Base-by-base conservation (phyloP, 2,113 vertebrate species). In the Pithys albifrons region DNA sequence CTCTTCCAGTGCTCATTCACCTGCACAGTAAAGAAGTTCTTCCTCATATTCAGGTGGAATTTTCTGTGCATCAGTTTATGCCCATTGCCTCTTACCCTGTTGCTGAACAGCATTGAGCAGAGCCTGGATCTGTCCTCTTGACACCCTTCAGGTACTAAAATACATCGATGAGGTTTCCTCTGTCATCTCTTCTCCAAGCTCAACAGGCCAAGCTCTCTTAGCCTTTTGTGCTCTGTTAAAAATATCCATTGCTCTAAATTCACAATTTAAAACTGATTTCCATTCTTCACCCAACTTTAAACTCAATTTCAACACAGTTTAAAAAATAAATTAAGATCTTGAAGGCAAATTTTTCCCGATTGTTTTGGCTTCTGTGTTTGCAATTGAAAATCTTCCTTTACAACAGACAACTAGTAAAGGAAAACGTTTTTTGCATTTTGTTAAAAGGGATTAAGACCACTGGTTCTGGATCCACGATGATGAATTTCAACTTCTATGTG, bases 371-470 rank as follows among this genome's bases (percentile, higher is more conserved):
- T 81, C 65, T 76, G 28, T 86, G 70, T 88, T 94, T 75, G 61
- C 16, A 35, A 75, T 84, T 89, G 41, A 75, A 93, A 95, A 78
- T 78, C 14, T 46, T 94, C 48, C 39, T 35, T 86, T 94, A 35
- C 70, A 91, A 76, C 16, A 84, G 46, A 27, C n/a, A 72, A 5
- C 19, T 64, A 81, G 54, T 23, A 90, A 91, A 85, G 62, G 24
- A 91, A 83, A 85, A 35, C 9, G 3, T 71, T 17, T 89, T 82
- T 89, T 93, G 16, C 7, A 5, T 82, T 97, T 96, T 92, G 29
- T 96, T 91, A 48, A 41, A 94, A 99, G 98, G 98, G 43, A 98
- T 99, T 91, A 97, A 97, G 93, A 99, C 98, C 22, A 96, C 97
- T 45, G 98, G 98, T 78, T 98, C 98, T 33, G 98, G 98, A 88